Conservation (phyloP, 2,113 vertebrate genomes). For the Rhea americana region DNA sequence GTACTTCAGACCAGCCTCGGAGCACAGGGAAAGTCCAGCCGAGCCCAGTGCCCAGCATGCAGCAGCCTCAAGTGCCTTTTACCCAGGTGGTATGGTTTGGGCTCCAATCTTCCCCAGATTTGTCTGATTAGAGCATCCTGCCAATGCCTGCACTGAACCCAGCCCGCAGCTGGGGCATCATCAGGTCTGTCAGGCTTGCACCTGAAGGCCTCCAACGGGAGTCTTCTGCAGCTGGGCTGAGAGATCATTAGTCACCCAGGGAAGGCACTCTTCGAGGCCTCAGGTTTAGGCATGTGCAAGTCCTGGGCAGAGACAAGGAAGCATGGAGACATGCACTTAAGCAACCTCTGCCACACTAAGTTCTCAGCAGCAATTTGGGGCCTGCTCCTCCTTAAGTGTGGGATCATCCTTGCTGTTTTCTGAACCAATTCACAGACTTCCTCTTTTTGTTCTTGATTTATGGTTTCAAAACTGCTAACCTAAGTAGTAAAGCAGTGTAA, state of each 20-base stretch:
- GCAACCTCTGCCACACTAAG: rapidly evolving
- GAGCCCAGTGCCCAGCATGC: rapidly evolving
- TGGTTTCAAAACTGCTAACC: background rate
- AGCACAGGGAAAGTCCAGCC: background rate
- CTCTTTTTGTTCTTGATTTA: background rate
- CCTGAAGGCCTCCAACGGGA: background rate
- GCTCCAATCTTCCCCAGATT: background rate
- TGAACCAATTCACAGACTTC: background rate
- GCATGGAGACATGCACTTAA: background rate
- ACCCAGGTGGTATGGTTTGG: background rate
- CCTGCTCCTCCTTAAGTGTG: background rate
- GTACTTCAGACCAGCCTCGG: background rate
- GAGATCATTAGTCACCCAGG: too few relatives aligned
- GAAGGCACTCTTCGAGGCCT: background rate
- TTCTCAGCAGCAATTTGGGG: background rate
- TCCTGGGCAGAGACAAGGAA: background rate
- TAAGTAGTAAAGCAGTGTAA: background rate
- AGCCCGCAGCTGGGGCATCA: background rate
- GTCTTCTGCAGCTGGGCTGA: background rate
- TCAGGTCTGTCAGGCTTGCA: background rate
- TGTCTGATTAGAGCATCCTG: background rate
- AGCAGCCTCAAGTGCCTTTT: background rate
- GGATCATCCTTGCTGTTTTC: background rate
- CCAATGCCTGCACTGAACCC: background rate
- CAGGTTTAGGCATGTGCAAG: background rate